Conservation (phyloP, 2,113 vertebrate genomes). For the Oenanthe melanoleuca region DNA sequence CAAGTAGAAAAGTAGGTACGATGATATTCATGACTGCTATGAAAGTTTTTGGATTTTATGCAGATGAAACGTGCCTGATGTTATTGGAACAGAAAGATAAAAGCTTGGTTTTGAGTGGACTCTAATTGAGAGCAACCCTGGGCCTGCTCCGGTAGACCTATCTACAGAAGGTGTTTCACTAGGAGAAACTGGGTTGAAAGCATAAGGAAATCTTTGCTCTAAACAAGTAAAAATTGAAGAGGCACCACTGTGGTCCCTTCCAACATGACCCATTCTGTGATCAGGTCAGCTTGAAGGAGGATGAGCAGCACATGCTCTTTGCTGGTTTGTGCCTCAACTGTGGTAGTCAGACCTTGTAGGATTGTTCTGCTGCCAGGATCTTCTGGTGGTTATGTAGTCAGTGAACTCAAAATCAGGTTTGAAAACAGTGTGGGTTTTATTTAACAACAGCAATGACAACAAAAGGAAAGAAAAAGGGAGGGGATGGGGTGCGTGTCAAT, state of each 20-base stretch:
- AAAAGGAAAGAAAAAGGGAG: background rate
- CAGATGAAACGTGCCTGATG: background rate
- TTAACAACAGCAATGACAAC: background rate
- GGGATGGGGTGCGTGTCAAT: background rate
- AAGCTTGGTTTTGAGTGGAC: background rate
- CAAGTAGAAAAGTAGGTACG: slow-evolving; percentile 2
- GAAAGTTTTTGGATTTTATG: background rate
- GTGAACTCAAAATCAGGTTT: background rate
- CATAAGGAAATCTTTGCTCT: background rate
- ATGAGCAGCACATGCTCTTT: background rate
- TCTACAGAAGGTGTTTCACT: background rate
- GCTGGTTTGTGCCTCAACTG: background rate
- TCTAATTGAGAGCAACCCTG: background rate
- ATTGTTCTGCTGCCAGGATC: background rate
- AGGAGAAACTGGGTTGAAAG: slow-evolving; percentile 16
- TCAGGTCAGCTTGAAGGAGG: background rate
- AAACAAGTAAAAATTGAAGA: background rate
- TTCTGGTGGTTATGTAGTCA: background rate
- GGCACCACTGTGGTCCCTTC: background rate
- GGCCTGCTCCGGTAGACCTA: background rate
- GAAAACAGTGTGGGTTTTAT: background rate
- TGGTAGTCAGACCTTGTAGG: background rate
- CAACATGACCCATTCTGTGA: background rate
- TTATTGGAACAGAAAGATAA: background rate
- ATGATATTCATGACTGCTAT: slow-evolving; percentile 5